Percentiles rank a stretch among this genome's conserved stretches.
Conservation (phyloP, 2,797 vertebrate species). For the Acrossocheilus wenchowensis region DNA sequence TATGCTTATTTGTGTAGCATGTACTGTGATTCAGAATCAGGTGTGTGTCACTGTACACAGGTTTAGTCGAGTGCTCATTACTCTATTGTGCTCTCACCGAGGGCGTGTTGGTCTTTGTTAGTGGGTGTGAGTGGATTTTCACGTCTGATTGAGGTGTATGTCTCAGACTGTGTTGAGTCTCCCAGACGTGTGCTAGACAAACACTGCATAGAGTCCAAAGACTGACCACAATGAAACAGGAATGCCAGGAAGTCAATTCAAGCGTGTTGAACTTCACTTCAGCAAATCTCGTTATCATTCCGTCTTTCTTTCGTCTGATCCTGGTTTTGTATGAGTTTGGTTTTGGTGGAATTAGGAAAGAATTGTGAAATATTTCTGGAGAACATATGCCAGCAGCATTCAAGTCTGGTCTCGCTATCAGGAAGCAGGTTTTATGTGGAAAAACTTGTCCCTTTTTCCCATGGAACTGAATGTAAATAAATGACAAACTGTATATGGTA, state of each 20-base stretch:
- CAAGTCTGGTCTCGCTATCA: constrained; percentile 53
- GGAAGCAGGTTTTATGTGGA: background rate
- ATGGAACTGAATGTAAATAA: background rate
- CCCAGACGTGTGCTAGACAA: background rate
- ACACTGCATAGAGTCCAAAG: background rate
- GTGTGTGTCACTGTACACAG: background rate
- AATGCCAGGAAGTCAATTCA: background rate
- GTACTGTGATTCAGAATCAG: background rate
- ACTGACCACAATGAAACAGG: background rate
- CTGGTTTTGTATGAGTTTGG: background rate
- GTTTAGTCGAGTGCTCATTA: background rate
- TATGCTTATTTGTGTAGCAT: background rate
- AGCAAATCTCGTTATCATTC: background rate
- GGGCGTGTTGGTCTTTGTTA: background rate
- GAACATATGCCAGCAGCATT: background rate
- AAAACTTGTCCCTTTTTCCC: background rate
- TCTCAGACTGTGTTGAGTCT: background rate
- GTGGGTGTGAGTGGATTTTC: constrained; percentile 12
- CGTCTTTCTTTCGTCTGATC: background rate
- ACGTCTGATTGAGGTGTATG: background rate
- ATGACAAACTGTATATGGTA: background rate
- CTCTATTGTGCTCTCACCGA: background rate
- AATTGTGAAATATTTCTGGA: background rate
- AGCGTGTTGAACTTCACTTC: background rate
- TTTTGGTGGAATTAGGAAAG: background rate